phyloP scores from a whole-genome alignment of 2,797 vertebrate species.

The Rhynchotus rufescens region DNA sequence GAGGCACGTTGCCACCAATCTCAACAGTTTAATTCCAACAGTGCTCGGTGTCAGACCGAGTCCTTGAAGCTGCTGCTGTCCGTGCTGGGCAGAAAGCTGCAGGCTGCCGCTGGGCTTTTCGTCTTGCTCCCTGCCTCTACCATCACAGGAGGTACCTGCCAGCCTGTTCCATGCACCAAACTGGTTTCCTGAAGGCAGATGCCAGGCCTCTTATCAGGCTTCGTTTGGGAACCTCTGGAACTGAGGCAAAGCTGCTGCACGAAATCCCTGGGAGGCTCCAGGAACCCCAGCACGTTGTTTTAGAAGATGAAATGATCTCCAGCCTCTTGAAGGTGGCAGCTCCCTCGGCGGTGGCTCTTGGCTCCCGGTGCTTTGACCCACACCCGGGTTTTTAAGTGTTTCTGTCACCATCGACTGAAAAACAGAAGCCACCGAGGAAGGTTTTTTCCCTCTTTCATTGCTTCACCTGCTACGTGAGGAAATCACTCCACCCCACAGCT shows the following conservation, averaged over 20 bases:
- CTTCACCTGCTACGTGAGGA: background rate
- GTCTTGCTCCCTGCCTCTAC: conserved; percentile 39
- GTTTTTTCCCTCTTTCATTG: background rate
- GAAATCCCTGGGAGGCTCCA: background rate
- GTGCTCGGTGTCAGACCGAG: conserved; percentile 35
- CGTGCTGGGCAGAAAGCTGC: conserved; percentile 30
- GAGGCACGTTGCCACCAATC: background rate
- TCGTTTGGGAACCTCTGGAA: conserved; percentile 12
- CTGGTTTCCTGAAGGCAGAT: background rate
- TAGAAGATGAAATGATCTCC: background rate
- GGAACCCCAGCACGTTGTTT: background rate
- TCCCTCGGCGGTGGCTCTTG: background rate
- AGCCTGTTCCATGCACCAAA: background rate
- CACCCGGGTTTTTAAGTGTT: conserved; percentile 13
- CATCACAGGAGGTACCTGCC: background rate
- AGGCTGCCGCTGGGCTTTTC: background rate
- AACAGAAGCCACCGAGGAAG: background rate
- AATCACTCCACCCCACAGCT: background rate
- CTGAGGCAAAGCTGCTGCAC: background rate
- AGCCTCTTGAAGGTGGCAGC: conserved; percentile 17
- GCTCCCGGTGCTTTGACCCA: conserved; percentile 23
- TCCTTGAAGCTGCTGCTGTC: conserved; percentile 41
- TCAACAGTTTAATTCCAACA: background rate
- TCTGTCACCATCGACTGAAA: background rate
- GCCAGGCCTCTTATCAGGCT: background rate